These are phyloP conservation scores for Muscicapa comitata DNA, from an alignment of 2,797 vertebrate species.

Conservation along the genomic window DNA sequence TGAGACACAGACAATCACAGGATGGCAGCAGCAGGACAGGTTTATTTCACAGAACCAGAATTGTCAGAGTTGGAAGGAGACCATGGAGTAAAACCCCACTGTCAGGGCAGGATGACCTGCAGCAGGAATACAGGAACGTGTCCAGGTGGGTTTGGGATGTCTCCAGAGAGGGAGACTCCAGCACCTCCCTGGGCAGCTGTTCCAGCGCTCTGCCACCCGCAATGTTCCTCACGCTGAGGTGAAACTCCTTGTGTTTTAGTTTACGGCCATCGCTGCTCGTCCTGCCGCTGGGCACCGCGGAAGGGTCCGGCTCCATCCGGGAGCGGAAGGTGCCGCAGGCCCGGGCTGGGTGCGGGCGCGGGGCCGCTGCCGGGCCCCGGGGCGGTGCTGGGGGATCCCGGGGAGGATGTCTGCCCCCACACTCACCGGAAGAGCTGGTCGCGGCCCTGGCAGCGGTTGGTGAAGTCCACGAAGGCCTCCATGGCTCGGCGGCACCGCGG, in stretches of 20 bases:
- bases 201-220: background rate
- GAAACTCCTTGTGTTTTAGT: background rate
- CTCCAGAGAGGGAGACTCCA: background rate
- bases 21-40: background rate
- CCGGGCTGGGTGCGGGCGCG: background rate
- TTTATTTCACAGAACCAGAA: background rate
- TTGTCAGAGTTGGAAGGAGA: background rate
- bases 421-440: slow-evolving; percentile 89
- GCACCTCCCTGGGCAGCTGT: background rate
- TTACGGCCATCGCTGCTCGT: background rate
- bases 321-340: background rate
- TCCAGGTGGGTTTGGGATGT: background rate
- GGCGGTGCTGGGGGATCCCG: background rate
- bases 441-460: slow-evolving; percentile 87
- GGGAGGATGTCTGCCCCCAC: background rate
- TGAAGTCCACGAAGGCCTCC: slow-evolving; percentile 82
- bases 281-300: background rate
- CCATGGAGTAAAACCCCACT: background rate
- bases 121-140: background rate
- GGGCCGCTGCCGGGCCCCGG: background rate
- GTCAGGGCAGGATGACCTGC: background rate
- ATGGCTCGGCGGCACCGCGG: slow-evolving; percentile 61
- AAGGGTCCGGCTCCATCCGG: background rate
- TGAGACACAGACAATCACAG: background rate
- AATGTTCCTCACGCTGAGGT: background rate